phyloP scores from a whole-genome alignment of 2,888 invertebrate genomes.

The Drosophila lutescens region DNA sequence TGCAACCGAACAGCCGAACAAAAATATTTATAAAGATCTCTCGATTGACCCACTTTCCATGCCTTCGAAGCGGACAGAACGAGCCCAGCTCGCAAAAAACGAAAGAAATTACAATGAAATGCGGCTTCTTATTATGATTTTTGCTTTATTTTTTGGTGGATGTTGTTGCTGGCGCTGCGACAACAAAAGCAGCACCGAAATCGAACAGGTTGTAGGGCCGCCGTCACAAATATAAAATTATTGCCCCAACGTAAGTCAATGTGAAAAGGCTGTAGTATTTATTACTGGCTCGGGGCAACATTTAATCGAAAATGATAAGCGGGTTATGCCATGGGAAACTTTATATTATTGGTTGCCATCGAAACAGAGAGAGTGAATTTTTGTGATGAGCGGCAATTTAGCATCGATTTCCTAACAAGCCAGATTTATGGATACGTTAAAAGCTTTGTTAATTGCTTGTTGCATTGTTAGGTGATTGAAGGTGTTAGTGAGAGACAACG shows the following conservation, averaged over 20 bases:
- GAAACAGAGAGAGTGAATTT: neutral
- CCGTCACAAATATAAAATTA: conserved; percentile 21
- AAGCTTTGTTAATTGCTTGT: neutral
- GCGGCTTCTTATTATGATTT: conserved; percentile 43
- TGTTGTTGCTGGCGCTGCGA: conserved; percentile 10
- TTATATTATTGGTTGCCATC: neutral
- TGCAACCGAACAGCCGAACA: conserved; percentile 69
- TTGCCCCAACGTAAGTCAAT: conserved; percentile 26
- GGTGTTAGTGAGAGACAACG: neutral
- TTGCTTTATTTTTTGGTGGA: conserved; percentile 4
- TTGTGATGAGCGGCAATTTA: conserved; percentile 4
- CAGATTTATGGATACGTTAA: conserved; percentile 10
- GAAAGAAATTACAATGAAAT: conserved; percentile 71
- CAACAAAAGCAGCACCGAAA: conserved; percentile 31
- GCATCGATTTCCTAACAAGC: conserved; percentile 5
- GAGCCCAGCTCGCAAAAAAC: conserved; percentile 52
- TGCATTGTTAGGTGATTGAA: neutral
- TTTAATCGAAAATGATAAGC: conserved; percentile 25
- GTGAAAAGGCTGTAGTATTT: conserved; percentile 17
- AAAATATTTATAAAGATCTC: conserved; percentile 72
- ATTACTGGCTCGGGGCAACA: conserved; percentile 4
- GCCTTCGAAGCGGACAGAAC: conserved; percentile 53
- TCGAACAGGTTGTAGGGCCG: conserved; percentile 42
- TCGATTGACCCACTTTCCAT: conserved; percentile 78
- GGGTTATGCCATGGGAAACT: neutral